phyloP scores from a whole-genome alignment of 2,113 vertebrate species.

The Stigmatopora nigra region DNA sequence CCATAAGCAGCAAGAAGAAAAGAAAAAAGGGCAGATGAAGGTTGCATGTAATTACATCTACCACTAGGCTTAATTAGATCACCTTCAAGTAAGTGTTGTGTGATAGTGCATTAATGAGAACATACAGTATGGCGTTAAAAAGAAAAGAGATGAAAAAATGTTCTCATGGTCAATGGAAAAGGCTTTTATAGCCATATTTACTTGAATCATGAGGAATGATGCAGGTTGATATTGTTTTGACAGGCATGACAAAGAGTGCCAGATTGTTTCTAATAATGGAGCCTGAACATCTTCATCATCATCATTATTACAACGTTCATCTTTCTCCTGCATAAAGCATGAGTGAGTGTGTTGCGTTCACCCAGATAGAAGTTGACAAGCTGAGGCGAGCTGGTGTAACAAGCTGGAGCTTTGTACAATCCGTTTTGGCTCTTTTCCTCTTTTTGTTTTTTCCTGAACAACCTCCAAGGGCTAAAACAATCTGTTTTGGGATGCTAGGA shows the following conservation, averaged over 20 bases:
- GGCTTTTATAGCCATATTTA: conserved; percentile 10
- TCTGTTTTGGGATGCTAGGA: not conserved
- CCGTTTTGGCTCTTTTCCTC: not conserved
- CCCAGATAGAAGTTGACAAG: not conserved
- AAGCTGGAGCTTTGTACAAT: not conserved
- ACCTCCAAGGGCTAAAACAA: not conserved
- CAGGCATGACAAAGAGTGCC: no score
- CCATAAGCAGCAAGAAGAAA: conserved; percentile 51
- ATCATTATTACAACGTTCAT: not conserved
- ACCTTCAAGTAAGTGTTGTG: conserved; percentile 52
- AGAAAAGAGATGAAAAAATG: conserved; percentile 13
- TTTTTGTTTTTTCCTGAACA: not conserved
- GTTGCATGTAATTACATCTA: conserved; percentile 62
- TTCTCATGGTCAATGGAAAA: not conserved
- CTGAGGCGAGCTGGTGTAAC: not conserved
- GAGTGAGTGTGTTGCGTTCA: not conserved
- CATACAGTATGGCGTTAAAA: conserved; percentile 18
- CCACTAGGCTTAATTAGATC: conserved; percentile 60
- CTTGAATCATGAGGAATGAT: not conserved
- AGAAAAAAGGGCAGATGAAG: conserved; percentile 53
- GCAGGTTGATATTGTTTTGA: no score
- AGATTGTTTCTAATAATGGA: conserved; percentile 5
- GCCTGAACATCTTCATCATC: not conserved
- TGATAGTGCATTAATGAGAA: conserved; percentile 29
- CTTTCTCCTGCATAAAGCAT: conserved; percentile 3